phyloP scores from a whole-genome alignment of 2,888 invertebrate species.

The Fabriciana adippe region DNA sequence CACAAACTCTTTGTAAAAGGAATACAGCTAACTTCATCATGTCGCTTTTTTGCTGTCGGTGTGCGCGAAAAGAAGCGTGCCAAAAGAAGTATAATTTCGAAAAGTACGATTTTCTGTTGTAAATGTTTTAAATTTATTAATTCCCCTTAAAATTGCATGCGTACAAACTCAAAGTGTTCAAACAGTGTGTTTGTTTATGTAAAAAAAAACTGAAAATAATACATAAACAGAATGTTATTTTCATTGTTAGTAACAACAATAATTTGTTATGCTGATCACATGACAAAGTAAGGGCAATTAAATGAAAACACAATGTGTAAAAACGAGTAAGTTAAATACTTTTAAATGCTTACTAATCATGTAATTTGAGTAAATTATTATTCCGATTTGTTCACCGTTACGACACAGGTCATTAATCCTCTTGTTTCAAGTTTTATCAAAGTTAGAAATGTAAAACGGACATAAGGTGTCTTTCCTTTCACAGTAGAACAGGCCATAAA shows the following conservation, averaged over 20 bases:
- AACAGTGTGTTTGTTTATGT: too few species aligned
- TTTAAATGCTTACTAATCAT: conserved; percentile 12
- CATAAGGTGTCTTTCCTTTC: conserved; percentile 27
- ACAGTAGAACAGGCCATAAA: conserved; percentile 23
- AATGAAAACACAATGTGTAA: neutral
- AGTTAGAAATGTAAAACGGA: conserved; percentile 22
- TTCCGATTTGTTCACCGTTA: conserved; percentile 1
- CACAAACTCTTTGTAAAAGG: too few species aligned
- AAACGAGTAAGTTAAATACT: neutral
- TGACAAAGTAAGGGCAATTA: neutral
- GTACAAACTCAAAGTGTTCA: too few species aligned
- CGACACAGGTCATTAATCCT: conserved; percentile 10
- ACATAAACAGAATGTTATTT: neutral
- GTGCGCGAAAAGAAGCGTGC: too few species aligned
- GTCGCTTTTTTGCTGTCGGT: too few species aligned
- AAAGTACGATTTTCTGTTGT: too few species aligned
- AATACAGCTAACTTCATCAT: too few species aligned
- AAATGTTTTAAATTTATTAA: too few species aligned
- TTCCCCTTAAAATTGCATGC: too few species aligned
- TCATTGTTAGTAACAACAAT: neutral
- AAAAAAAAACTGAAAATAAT: too few species aligned
- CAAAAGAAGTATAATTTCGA: too few species aligned
- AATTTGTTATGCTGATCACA: neutral
- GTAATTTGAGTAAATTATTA: conserved; percentile 6
- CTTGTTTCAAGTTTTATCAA: neutral